phyloP scores from a whole-genome alignment of 2,113 vertebrate species.

The Psittacula cyanocephala region DNA sequence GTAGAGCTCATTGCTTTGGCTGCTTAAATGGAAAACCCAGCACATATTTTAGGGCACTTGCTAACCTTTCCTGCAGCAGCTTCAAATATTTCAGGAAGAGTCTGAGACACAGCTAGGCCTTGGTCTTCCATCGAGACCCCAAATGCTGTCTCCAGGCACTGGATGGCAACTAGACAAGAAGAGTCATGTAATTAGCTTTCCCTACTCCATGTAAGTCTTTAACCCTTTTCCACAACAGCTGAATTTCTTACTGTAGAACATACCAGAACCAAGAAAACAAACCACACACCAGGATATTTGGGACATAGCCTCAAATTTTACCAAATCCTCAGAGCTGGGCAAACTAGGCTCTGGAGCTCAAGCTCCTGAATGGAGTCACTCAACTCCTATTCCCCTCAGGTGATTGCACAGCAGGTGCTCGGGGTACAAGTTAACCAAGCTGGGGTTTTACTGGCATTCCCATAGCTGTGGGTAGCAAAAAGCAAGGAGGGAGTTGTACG shows the following conservation, averaged over 20 bases:
- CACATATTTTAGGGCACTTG: rapidly evolving
- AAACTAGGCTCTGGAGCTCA: not conserved
- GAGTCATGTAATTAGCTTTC: not conserved
- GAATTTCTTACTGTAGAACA: not conserved
- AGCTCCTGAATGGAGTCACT: not conserved
- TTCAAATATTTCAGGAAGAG: conserved; percentile 88
- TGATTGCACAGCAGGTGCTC: not conserved
- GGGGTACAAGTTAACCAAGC: too few relatives aligned
- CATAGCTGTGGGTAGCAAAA: not conserved
- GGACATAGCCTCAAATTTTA: not conserved
- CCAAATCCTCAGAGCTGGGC: not conserved
- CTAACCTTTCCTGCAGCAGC: conserved; percentile 77
- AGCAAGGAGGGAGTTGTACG: rapidly evolving
- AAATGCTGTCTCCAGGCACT: conserved; percentile 96
- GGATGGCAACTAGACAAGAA: conserved; percentile 84
- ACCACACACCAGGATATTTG: not conserved
- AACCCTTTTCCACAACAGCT: rapidly evolving
- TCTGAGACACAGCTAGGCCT: conserved; percentile 81
- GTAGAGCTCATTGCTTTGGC: not conserved
- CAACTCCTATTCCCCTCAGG: rapidly evolving
- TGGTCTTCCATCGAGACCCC: conserved; percentile 87
- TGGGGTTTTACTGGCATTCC: not conserved
- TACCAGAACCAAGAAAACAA: rapidly evolving
- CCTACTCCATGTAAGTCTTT: not conserved
- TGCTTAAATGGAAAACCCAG: not conserved